Conservation (phyloP, 2,113 vertebrate genomes). For the Trochalopteron elliotii region DNA sequence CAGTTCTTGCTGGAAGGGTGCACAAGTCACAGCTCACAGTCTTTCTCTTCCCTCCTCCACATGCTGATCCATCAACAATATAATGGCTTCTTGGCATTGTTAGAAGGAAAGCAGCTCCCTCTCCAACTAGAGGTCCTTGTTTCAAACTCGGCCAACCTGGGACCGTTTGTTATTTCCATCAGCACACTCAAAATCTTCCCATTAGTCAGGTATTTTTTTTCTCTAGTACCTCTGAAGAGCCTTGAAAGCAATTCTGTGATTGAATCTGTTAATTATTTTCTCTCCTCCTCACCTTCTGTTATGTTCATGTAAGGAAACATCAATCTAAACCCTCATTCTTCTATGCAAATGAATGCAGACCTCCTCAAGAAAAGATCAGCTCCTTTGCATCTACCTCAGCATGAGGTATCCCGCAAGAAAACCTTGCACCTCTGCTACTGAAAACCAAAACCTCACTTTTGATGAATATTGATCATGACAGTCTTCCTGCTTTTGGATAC, state of each 20-base stretch:
- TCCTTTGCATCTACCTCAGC: not conserved
- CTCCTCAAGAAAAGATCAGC: not conserved
- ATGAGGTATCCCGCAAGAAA: not conserved
- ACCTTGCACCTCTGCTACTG: not conserved
- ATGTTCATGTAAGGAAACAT: not conserved
- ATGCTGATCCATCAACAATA: not conserved
- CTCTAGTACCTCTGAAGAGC: not conserved
- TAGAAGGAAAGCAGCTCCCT: not conserved
- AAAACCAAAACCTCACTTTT: not conserved
- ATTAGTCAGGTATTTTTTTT: not conserved
- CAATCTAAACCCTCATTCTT: not conserved
- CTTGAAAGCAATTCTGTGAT: not conserved
- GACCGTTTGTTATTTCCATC: not conserved
- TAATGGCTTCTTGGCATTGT: not conserved
- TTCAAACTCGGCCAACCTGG: not conserved
- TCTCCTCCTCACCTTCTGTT: conserved; percentile 42
- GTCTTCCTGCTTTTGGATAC: not conserved
- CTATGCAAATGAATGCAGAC: not conserved
- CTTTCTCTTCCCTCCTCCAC: not conserved
- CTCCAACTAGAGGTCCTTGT: not conserved
- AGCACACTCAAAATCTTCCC: not conserved
- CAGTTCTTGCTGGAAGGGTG: not conserved
- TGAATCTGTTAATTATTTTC: conserved; percentile 8
- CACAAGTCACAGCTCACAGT: fast-evolving
- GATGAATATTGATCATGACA: not conserved